These are phyloP conservation scores for Galeruca laticollis DNA, from an alignment of 2,888 invertebrate species.

Conservation along the genomic window DNA sequence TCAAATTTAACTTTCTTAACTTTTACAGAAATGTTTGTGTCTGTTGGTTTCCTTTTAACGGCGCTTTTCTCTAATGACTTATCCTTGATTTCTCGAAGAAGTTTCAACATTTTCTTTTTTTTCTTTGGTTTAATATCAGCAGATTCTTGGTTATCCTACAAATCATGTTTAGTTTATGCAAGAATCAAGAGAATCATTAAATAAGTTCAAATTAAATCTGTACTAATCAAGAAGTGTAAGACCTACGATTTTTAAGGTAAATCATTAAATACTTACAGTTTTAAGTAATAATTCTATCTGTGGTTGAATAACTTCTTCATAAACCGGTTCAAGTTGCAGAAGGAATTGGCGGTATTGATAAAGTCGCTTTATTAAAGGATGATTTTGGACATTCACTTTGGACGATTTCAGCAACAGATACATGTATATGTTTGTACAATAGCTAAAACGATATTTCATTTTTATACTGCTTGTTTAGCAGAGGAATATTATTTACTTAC, in stretches of 20 bases:
- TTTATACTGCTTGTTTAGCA: neutral
- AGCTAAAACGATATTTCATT: constrained; percentile 71
- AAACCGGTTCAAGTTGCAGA: constrained; percentile 78
- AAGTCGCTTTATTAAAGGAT: constrained; percentile 90
- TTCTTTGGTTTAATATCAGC: constrained; percentile 28
- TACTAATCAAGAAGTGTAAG: neutral
- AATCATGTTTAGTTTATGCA: neutral
- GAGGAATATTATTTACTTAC: constrained; percentile 62
- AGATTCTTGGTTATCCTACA: constrained; percentile 31
- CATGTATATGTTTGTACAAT: constrained; percentile 87
- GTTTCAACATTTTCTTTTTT: constrained; percentile 66
- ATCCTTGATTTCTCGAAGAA: constrained; percentile 41
- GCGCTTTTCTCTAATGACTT: constrained; percentile 30
- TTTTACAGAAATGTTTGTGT: constrained; percentile 26
- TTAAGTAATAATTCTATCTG: constrained; percentile 75
- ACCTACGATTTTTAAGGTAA: no score
- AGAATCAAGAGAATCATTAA: neutral
- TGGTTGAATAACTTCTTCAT: constrained; percentile 75
- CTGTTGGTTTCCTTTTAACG: constrained; percentile 34
- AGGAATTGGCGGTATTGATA: constrained; percentile 84
- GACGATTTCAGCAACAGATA: constrained; percentile 87
- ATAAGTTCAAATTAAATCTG: neutral
- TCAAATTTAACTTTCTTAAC: constrained; percentile 50
- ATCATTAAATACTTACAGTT: constrained; percentile 22
- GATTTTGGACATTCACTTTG: constrained; percentile 78